A percentile compares a stretch with the other conserved stretches of the same genome.
Evolutionary conservation across 2,888 invertebrate genomes (phyloP).

Genomic region (Danaus chrysippus): DNA sequence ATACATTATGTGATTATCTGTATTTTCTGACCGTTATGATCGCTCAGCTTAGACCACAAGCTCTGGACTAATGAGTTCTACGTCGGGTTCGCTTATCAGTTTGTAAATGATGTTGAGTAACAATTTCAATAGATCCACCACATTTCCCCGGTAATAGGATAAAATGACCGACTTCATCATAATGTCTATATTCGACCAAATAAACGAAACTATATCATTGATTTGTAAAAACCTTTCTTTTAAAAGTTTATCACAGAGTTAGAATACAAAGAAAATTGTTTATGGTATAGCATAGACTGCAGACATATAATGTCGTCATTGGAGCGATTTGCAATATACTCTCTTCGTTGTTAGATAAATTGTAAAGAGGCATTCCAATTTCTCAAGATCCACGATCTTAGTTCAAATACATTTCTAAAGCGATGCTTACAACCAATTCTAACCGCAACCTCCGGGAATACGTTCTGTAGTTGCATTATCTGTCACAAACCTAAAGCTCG

Average conservation of each 20-base stretch:
- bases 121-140: constrained; percentile 1
- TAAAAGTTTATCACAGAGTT: too few species aligned
- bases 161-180: neutral
- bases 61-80: constrained; percentile 1
- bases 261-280: too few species aligned
- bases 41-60: constrained; percentile 19
- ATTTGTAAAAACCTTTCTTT: neutral
- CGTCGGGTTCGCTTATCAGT: neutral
- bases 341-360: too few species aligned
- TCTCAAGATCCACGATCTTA: too few species aligned
- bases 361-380: too few species aligned
- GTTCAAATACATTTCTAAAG: too few species aligned
- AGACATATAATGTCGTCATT: too few species aligned
- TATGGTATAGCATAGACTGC: too few species aligned
- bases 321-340: too few species aligned
- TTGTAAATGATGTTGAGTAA: neutral
- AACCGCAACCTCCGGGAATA: too few species aligned
- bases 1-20: neutral
- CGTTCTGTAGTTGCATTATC: too few species aligned
- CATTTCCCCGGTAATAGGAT: neutral
- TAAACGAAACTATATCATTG: neutral
- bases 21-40: constrained; percentile 2
- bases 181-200: neutral
- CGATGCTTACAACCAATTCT: too few species aligned
- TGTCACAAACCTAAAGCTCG: neutral